Evolutionary conservation across 2,888 invertebrate species (phyloP), one percentile per base, ranked within the genome.

Genomic region (Dyspetes luteomarginatus): DNA sequence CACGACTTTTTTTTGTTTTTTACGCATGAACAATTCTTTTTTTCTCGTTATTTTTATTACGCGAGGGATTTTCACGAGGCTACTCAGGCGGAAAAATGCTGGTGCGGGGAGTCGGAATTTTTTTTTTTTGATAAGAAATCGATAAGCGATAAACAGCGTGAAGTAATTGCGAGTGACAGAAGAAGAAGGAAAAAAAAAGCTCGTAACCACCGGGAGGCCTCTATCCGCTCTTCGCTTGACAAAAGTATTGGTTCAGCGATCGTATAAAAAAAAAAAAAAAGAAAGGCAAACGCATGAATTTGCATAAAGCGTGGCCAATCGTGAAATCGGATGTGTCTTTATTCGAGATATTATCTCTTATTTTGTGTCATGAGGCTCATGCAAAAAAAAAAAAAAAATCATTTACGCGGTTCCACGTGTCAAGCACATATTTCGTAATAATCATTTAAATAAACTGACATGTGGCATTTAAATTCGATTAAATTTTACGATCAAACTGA

Each of bases 241-340:
- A 65, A 64, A 52, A 71, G 79, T 58, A 80, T 81, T 78, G 75
- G 78, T 74, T 82, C 50, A 65, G 69, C 41, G 76, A 67, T 79
- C 78, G 84, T 86, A 83, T 86, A 86, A 83, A 84, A 73, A 74
- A 65, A 56, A 78, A 67, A 36, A 30, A 36, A 48, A 48, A 45
- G 1, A 24, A 48, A 78, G 68, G 55, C 48, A 76, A 72, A 75
- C 82, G 52, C 62, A 50, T 43, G 78, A 83, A 81, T 89, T 86
- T 86, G 86, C 89, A 87, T 86, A 85, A 81, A 84, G 84, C 87
- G 85, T 85, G 85, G 82, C 87, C 68, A 89, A 89, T 87, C 86
- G 83, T 77, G 78, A 83, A 86, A 88, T 87, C 82, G 85, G 82
- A 86, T 84, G 81, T 82, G 80, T 78, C 83, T 87, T 72, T 81